Base-by-base conservation (phyloP, 2,888 invertebrate genomes). In the Drosophila anomalipes region DNA sequence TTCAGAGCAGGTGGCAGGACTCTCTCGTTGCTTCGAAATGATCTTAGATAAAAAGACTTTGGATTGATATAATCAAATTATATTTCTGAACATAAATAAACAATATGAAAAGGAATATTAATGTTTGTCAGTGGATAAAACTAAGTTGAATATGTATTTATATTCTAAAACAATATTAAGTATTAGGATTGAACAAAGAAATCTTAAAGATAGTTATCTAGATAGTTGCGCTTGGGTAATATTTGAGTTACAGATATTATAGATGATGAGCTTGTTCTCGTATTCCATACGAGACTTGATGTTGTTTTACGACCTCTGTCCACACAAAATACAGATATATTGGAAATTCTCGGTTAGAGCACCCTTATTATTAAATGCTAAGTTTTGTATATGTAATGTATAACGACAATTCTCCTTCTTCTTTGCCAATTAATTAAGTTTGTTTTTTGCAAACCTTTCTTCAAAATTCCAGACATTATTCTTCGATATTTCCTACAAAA, bases 401-500 rank as follows among this genome's bases (percentile, higher is more conserved):
- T 14, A 2, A 52, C 19, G 30, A 30, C 6, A 30, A 52, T 12
- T 30, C 3, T 14, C n/a, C 19, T 6, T 32, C 19, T 52, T 30
- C 19, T 12, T 52, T 28, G 6, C 52, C n/a, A 32, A 52, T 39
- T n/a, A 37, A 30, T 16, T 26, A 37, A 33, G 12, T 7, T 30
- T 26, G 28, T 60, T 44, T n/a, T 28, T 7, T 19, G 16, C 4
- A 30, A 30, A 7, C 10, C 12, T 52, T 30, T n/a, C n/a, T 14
- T 6, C 10, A 30, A 52, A 30, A 52, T 52, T 52, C 30, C 26
- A 4, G 47, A 16, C 47, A 35, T 58, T 35, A 58, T 39, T 59
- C 41, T 66, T 59, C 22, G 26, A 60, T 59, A 77, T 62, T 72
- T 77, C 53, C 57, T 47, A 19, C 41, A 63, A 62, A 78, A 74